Conservation (phyloP, 2,113 vertebrate genomes). For the Prietella phreatophila region DNA sequence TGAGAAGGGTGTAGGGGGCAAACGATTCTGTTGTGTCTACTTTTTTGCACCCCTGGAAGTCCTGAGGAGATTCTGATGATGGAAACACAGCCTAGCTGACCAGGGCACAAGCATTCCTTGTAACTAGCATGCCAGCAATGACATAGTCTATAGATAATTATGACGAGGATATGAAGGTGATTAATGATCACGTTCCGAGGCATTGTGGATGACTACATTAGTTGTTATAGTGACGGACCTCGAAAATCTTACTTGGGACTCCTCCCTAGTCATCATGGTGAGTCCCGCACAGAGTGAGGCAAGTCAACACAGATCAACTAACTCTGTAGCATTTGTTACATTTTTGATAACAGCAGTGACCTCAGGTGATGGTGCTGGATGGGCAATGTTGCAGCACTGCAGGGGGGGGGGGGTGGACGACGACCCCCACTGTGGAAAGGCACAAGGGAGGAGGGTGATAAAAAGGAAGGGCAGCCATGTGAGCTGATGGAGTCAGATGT, state of each 20-base stretch:
- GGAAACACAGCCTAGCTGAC: conserved; percentile 52
- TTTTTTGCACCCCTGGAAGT: conserved; percentile 63
- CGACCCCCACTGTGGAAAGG: conserved; percentile 61
- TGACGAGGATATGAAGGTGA: conserved; percentile 48
- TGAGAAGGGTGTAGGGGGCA: conserved; percentile 40
- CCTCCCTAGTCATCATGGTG: conserved; percentile 22
- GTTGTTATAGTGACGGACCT: conserved; percentile 36
- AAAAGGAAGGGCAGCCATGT: conserved; percentile 26
- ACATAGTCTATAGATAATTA: conserved; percentile 41
- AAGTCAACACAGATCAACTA: conserved; percentile 18
- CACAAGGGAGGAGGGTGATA: conserved; percentile 60
- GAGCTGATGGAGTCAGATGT: conserved; percentile 42
- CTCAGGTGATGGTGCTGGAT: conserved; percentile 41
- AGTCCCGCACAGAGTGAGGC: conserved; percentile 16
- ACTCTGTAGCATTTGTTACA: conserved; percentile 1
- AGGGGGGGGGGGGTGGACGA: conserved; percentile 42
- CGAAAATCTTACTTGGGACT: conserved; percentile 33
- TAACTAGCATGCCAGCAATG: conserved; percentile 43
- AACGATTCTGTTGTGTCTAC: conserved; percentile 46
- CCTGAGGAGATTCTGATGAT: conserved; percentile 68
- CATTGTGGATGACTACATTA: conserved; percentile 38
- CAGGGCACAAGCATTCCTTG: conserved; percentile 47
- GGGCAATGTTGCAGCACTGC: conserved; percentile 58
- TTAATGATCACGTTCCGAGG: conserved; percentile 50
- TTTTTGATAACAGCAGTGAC: conserved; percentile 43